A percentile compares a stretch with the other conserved stretches of the same genome.
Conservation (phyloP, 1,140 invertebrate genomes). For the Lucilia sericata region DNA sequence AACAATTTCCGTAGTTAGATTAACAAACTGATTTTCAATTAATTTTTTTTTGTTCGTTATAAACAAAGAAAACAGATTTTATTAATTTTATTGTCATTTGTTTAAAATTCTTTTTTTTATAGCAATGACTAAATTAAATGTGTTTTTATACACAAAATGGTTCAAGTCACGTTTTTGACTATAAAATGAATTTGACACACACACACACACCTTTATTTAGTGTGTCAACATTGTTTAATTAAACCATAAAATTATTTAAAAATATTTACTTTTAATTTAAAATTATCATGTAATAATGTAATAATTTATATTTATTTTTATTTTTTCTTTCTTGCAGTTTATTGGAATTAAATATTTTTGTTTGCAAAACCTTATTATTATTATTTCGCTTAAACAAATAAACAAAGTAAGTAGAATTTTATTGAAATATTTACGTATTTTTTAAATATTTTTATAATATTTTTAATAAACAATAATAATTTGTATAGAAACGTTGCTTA, state of each 20-base stretch:
- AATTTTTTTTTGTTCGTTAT: no score
- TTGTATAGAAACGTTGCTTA: no score
- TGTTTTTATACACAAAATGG: neutral
- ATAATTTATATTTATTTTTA: neutral
- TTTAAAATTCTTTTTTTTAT: neutral
- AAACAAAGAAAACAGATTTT: no score
- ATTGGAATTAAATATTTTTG: conserved; percentile 5
- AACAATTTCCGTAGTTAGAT: neutral
- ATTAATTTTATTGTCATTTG: no score
- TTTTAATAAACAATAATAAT: no score
- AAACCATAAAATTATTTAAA: neutral
- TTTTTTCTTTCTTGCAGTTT: conserved; percentile 20
- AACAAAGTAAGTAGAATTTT: neutral
- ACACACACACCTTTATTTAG: neutral
- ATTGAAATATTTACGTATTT: neutral
- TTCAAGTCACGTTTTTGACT: neutral
- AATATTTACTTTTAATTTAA: no score
- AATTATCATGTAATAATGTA: neutral
- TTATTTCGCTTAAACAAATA: neutral
- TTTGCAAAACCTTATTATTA: neutral
- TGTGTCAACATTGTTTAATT: neutral
- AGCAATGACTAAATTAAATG: neutral
- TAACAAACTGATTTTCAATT: neutral
- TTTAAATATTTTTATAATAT: no score
- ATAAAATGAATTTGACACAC: neutral